These are phyloP conservation scores for Hylyphantes graminicola DNA, from an alignment of 1,140 invertebrate genomes.

Conservation along the genomic window DNA sequence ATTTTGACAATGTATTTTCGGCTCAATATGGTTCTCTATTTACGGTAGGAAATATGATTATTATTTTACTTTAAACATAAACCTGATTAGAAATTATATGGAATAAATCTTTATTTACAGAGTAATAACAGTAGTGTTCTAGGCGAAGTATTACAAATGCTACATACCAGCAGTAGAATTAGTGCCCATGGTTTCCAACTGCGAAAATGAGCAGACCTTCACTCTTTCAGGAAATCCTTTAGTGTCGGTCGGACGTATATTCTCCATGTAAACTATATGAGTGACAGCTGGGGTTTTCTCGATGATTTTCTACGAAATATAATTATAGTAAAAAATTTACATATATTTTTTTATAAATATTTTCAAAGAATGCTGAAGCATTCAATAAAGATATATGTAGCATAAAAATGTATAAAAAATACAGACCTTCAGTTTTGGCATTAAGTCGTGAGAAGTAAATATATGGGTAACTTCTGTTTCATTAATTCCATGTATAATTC, in stretches of 20 bases:
- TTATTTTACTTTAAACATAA: too few species aligned
- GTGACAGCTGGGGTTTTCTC: slow-evolving; percentile 67
- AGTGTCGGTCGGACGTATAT: slow-evolving; percentile 69
- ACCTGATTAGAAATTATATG: too few species aligned
- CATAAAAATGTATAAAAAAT: neutral
- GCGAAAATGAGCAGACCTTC: slow-evolving; percentile 62
- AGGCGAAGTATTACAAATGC: too few species aligned
- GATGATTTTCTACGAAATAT: slow-evolving; percentile 64
- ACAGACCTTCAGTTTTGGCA: slow-evolving; percentile 83
- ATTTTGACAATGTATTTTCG: too few species aligned
- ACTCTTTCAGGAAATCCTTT: slow-evolving; percentile 63
- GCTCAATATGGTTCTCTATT: too few species aligned
- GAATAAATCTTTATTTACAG: too few species aligned
- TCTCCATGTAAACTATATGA: slow-evolving; percentile 89
- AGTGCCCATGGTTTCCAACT: slow-evolving; percentile 65
- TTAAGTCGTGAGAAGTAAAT: slow-evolving; percentile 80
- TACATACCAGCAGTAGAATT: slow-evolving; percentile 23
- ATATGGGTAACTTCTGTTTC: slow-evolving; percentile 87
- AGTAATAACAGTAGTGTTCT: too few species aligned
- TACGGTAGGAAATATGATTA: too few species aligned
- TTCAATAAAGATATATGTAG: too few species aligned
- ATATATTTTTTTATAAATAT: too few species aligned
- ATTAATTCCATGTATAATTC: slow-evolving; percentile 93
- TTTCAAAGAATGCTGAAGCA: too few species aligned
- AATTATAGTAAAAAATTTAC: neutral